Base-by-base conservation (phyloP, 2,797 vertebrate species). In the Hoplostethus mediterraneus region DNA sequence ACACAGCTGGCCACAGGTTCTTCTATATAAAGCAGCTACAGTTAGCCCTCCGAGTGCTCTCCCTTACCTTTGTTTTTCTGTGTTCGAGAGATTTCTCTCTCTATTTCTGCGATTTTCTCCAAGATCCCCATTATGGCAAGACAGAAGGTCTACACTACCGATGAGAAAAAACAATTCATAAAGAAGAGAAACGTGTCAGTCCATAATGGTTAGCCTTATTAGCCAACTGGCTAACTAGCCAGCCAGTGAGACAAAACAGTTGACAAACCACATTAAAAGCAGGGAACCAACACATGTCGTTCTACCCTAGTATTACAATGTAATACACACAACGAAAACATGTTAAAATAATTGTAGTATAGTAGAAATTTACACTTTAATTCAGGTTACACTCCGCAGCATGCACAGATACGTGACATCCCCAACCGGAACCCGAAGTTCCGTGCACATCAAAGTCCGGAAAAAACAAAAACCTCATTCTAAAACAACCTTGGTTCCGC, bases 21-120 rank as follows among this genome's bases (percentile, higher is more conserved):
- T 57, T 25, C 21, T 13, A 65, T 52, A 40, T 0, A 70, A 21
- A 21, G 66, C 7, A 36, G 71, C 82, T 75, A 72, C 71, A 52
- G 3, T 61, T 86, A 73, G 80, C 81, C 2, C 2, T 6, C 0
- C 12, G 0, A 5, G 40, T 57, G 6, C 5, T n/a, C 28, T 2
- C 21, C 17, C 84, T 93, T 87, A 97, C 97, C 98, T 95, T 99
- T 99, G 85, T 99, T 99, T 93, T 99, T 99, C 94, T 98, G 98
- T 10, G 97, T 99, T 79, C 97, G 96, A 76, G 96, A 95, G 80
- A 99, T 99, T 94, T 98, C 97, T 92, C 92, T 95, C 94, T 98
- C 98, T 81, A 99, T 97, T 93, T 99, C 97, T 13, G 96, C 90
- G 85, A 98, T 99, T 91, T 98, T 99, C 73, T 98, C 97, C 59